Percentiles rank a stretch among this genome's conserved stretches.
Evolutionary conservation across 2,888 invertebrate genomes (phyloP).

Genomic region (Seira ritae): DNA sequence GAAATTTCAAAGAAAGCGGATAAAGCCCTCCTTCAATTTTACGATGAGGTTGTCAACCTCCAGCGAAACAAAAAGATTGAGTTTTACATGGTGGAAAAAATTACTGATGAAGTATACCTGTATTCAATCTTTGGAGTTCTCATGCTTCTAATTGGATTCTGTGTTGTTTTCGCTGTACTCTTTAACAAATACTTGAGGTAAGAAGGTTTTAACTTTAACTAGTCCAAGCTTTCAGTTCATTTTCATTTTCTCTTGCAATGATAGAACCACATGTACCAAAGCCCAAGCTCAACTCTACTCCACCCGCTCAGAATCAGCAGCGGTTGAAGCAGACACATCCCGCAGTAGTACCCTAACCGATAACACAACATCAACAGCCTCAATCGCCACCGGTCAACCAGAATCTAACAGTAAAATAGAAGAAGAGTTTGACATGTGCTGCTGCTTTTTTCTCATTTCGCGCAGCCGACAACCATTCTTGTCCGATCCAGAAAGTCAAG

Average conservation of each 20-base stretch:
- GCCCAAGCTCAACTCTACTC: too few species aligned
- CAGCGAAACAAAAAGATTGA: neutral
- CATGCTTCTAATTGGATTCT: neutral
- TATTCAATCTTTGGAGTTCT: neutral
- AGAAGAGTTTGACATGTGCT: neutral
- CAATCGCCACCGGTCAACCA: too few species aligned
- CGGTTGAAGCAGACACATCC: slow-evolving; percentile 2
- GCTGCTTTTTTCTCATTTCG: slow-evolving; percentile 12
- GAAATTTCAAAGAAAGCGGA: too few species aligned
- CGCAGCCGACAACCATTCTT: neutral
- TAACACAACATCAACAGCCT: neutral
- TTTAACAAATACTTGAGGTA: neutral
- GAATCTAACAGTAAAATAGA: neutral
- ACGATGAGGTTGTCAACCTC: neutral
- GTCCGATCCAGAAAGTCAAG: neutral
- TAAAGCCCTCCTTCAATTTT: neutral
- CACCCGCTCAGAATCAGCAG: too few species aligned
- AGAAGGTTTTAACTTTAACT: too few species aligned
- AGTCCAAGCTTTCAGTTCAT: too few species aligned
- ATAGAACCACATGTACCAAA: too few species aligned
- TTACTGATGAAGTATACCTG: slow-evolving; percentile 18
- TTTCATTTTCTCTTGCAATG: too few species aligned
- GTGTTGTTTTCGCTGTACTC: neutral
- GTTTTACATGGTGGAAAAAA: slow-evolving; percentile 19
- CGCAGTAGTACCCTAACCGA: neutral